Evolutionary conservation across 2,888 invertebrate genomes (phyloP), one percentile per base, ranked within the genome.

Genomic region (Helobdella robusta): DNA sequence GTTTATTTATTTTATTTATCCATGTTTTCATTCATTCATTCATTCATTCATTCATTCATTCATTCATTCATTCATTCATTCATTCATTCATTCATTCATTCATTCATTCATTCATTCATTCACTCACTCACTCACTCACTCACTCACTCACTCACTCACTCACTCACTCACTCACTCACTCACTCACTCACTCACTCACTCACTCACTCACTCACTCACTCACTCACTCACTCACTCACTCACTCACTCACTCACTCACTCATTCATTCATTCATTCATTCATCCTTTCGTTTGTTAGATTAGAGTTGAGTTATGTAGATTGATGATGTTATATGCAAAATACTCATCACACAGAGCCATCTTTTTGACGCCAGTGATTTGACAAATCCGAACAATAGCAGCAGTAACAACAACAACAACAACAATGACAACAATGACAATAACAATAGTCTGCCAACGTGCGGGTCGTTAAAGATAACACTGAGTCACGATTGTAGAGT

Each of bases 391-490:
- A 52, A 30, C 28, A 52, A n/a, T n/a, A n/a, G 18, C 77, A 79
- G 63, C 52, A 50, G 18, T 66, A n/a, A 28, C 34, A 63, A 52
- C 30, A 48, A 32, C 2, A 36, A 46, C n/a, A 30, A 20, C 8
- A 30, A 60, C 75, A 28, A 23, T 18, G n/a, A 28, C 34, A 63
- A 52, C 30, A 48, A 32, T 1, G 36, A 46, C n/a, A 30, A 20
- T 6, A 30, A 60, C 75, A 28, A 23, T 18, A 20, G 18, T 36
- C 34, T 77, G 54, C 76, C 78, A 46, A 76, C 76, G 66, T 77
- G 89, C 71, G 90, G 92, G 5, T 86, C 87, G 69, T 83, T 94
- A 69, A 91, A 93, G 80, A 85, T 92, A 68, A 89, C 91, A 6
- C 84, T 93, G 75, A 82, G 89, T 36, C 93, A 92, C 78, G 91